A percentile compares a stretch with the other conserved stretches of the same genome.
Conservation (phyloP, 2,888 invertebrate species). For the Steinernema hermaphroditum region DNA sequence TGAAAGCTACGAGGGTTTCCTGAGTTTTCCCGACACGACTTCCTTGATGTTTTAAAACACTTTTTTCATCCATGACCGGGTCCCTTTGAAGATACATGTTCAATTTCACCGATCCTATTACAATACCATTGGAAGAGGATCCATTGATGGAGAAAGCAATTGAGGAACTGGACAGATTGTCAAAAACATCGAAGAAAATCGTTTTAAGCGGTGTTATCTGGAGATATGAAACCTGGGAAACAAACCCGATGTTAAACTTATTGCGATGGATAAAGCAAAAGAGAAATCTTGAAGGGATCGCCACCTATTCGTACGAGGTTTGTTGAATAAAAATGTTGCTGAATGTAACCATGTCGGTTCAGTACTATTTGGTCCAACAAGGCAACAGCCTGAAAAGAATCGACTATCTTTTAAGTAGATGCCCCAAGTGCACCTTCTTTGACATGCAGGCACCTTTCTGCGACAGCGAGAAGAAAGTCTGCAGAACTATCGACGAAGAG, state of each 20-base stretch:
- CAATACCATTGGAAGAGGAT: background rate
- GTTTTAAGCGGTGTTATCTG: background rate
- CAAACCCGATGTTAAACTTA: background rate
- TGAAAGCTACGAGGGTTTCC: too few relatives aligned
- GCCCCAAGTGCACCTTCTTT: background rate
- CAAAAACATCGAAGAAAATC: background rate
- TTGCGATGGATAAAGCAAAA: background rate
- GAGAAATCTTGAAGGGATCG: background rate
- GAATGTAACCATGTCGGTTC: background rate
- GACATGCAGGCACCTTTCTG: slow-evolving; percentile 20
- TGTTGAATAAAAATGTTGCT: background rate
- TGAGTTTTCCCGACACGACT: too few relatives aligned
- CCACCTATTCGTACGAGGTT: background rate
- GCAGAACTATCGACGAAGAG: background rate
- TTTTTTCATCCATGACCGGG: too few relatives aligned
- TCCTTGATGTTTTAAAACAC: too few relatives aligned
- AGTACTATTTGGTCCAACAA: background rate
- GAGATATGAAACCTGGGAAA: background rate
- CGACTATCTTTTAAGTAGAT: background rate
- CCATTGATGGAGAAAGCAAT: background rate
- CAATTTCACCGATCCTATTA: background rate
- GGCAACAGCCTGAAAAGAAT: background rate
- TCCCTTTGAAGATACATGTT: background rate
- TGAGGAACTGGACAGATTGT: background rate
- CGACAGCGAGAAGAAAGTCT: background rate